These are phyloP conservation scores for Nixonia krombeini DNA, from an alignment of 1,140 invertebrate genomes.

Conservation along the genomic window DNA sequence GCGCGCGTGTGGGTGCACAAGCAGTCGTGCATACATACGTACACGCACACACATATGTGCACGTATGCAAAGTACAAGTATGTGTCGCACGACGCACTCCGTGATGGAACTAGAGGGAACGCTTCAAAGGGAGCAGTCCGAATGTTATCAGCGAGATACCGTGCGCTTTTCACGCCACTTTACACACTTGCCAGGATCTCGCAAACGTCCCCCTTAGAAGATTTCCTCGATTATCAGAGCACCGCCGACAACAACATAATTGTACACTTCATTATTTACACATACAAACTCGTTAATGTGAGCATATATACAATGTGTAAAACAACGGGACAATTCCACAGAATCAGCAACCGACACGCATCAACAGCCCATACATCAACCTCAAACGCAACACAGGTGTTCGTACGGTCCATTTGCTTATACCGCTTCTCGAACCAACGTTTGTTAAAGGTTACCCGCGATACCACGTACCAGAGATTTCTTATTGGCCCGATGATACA, in stretches of 20 bases:
- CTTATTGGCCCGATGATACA: slow-evolving; percentile 67
- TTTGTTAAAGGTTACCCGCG: slow-evolving; percentile 36
- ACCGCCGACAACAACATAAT: neutral
- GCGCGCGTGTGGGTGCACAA: no score
- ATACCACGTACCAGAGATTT: slow-evolving; percentile 21
- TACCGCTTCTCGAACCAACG: slow-evolving; percentile 52
- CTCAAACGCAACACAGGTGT: slow-evolving; percentile 54
- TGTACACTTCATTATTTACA: slow-evolving; percentile 14
- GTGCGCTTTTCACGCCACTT: no score
- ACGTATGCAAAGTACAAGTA: slow-evolving; percentile 6
- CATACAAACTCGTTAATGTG: slow-evolving; percentile 36
- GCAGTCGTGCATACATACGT: slow-evolving; percentile 11
- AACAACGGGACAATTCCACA: slow-evolving; percentile 56
- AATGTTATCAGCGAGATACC: no score
- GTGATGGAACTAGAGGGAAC: no score
- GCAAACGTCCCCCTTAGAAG: neutral
- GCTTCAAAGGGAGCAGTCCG: no score
- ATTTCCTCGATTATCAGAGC: neutral
- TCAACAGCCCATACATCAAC: slow-evolving; percentile 60
- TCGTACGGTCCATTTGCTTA: slow-evolving; percentile 63
- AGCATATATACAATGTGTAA: slow-evolving; percentile 52
- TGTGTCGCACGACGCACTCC: neutral
- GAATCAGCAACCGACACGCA: slow-evolving; percentile 60
- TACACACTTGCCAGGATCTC: no score
- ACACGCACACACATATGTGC: slow-evolving; percentile 10